Percentiles rank a stretch among this genome's conserved stretches.
These are phyloP conservation scores for Poeciliopsis presidionis DNA, from an alignment of 2,797 vertebrate genomes.

Conservation along the genomic window DNA sequence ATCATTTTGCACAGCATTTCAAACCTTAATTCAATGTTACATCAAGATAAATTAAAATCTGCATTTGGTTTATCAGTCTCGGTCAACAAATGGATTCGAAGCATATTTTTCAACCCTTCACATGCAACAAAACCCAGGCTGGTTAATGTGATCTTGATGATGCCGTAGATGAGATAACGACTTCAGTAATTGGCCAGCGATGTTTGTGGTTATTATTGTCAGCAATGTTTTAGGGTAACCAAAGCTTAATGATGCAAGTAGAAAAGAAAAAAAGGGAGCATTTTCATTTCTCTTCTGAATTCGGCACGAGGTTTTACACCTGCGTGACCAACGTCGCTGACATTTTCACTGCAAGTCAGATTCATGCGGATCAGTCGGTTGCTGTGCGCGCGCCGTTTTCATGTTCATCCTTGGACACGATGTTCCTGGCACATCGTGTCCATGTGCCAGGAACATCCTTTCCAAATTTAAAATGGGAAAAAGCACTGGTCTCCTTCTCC, in stretches of 20 bases:
- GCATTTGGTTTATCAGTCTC: background rate
- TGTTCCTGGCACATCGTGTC: too few relatives aligned
- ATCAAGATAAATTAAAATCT: background rate
- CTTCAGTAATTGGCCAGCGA: conserved; percentile 38
- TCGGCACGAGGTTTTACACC: background rate
- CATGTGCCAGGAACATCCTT: conserved; percentile 34
- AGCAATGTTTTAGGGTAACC: conserved; percentile 36
- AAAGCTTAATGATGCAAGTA: conserved; percentile 42
- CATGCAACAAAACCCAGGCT: conserved; percentile 11
- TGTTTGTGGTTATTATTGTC: conserved; percentile 26
- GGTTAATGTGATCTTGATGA: conserved; percentile 55
- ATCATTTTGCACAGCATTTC: background rate
- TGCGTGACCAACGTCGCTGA: conserved; percentile 1
- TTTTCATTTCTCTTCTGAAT: background rate
- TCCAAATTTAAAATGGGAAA: conserved; percentile 32
- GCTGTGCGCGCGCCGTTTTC: conserved; percentile 7
- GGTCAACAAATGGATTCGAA: background rate
- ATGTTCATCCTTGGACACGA: too few relatives aligned
- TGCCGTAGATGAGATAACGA: conserved; percentile 33
- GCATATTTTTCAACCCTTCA: background rate
- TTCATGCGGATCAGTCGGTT: background rate
- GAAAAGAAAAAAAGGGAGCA: background rate
- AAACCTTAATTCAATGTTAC: background rate
- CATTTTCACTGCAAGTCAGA: background rate
- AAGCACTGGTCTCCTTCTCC: conserved; percentile 43